Evolutionary conservation across 1,140 invertebrate genomes (phyloP).

Genomic region (Radopholus similis): DNA sequence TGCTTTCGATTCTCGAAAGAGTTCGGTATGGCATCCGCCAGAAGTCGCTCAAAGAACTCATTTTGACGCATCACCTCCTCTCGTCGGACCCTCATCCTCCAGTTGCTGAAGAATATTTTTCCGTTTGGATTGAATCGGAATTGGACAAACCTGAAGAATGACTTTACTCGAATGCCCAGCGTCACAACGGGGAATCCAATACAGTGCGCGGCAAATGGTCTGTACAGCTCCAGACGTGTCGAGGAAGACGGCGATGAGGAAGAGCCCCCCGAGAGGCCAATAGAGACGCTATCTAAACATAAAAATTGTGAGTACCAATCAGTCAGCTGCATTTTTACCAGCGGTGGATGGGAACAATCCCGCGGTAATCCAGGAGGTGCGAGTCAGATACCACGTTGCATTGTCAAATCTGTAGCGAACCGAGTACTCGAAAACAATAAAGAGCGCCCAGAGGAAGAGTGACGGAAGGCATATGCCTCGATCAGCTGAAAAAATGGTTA

Average conservation of each 20-base stretch:
- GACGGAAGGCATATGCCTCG: constrained; percentile 46
- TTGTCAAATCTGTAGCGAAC: constrained; percentile 82
- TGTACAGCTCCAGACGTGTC: constrained; percentile 85
- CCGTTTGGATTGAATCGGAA: background rate
- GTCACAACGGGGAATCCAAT: constrained; percentile 96
- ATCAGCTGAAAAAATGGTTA: constrained; percentile 36
- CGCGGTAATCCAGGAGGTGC: constrained; percentile 70
- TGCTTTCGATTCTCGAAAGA: constrained; percentile 43
- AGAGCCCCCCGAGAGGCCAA: constrained; percentile 81
- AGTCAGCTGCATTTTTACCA: constrained; percentile 15
- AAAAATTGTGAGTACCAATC: constrained; percentile 8
- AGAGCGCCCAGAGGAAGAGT: constrained; percentile 45
- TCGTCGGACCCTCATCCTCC: constrained; percentile 38
- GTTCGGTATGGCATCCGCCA: constrained; percentile 46
- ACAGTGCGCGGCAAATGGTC: constrained; percentile 95
- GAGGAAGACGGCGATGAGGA: constrained; percentile 73
- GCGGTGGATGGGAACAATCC: constrained; percentile 44
- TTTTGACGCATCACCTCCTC: constrained; percentile 40
- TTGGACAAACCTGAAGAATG: constrained; percentile 33
- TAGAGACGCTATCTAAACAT: constrained; percentile 69
- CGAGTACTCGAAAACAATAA: constrained; percentile 44
- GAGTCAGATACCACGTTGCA: constrained; percentile 87
- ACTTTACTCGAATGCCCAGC: constrained; percentile 74
- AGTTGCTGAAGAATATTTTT: constrained; percentile 28
- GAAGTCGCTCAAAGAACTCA: constrained; percentile 41